These are phyloP conservation scores for Pogonomyrmex barbatus DNA, from an alignment of 1,140 invertebrate genomes.

Conservation along the genomic window DNA sequence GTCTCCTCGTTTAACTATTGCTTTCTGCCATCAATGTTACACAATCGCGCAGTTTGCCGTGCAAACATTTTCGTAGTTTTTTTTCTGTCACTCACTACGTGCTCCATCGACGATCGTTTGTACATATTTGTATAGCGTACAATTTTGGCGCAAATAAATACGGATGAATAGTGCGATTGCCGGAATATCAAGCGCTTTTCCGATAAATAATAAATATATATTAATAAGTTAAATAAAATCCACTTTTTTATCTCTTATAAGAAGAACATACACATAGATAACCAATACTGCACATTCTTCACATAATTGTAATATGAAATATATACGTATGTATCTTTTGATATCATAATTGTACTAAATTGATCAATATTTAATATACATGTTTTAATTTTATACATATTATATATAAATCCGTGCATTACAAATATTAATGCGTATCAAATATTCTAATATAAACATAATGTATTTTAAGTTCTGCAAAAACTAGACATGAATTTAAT, in stretches of 20 bases:
- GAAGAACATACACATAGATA: background rate
- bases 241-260: background rate
- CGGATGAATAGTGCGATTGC: background rate
- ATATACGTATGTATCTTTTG: background rate
- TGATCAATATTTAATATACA: background rate
- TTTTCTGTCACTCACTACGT: constrained; percentile 31
- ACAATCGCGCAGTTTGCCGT: constrained; percentile 46
- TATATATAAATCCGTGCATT: no score
- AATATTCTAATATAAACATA: constrained; percentile 7
- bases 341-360: background rate
- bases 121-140: constrained; percentile 43
- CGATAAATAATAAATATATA: constrained; percentile 31
- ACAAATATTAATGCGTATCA: background rate
- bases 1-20: constrained; percentile 20
- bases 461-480: background rate
- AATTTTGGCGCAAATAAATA: constrained; percentile 53
- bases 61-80: constrained; percentile 51
- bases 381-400: background rate
- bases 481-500: background rate
- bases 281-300: background rate
- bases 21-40: background rate
- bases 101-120: constrained; percentile 10
- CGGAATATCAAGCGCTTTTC: constrained; percentile 10
- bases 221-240: constrained; percentile 42
- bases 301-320: background rate